Evolutionary conservation across 2,113 vertebrate species (phyloP), one percentile per base, ranked within the genome.

Genomic region (Boulengeromyrus knoepffleri): DNA sequence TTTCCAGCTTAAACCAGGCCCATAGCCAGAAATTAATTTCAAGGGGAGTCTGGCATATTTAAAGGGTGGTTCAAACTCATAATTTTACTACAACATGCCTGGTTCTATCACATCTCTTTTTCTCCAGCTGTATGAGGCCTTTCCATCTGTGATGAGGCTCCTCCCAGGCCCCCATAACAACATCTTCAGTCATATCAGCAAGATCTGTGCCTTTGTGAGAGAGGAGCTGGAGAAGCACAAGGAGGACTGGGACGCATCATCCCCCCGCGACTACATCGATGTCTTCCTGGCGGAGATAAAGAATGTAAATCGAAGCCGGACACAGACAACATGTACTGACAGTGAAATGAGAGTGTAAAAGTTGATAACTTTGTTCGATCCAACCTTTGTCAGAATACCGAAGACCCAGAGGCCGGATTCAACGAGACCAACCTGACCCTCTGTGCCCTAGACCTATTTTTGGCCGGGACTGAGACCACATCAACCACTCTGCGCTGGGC

Each of bases 401-500:
- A 31, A 66, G 89, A 92, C 42, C 56, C 39, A 0, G 2, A 70
- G 2, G 39, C 90, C 5, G 95, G 93, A 2, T 98, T 97, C 91
- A 92, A 95, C 0, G 96, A 98, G 9, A 93, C 92, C 9, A 97
- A 98, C 91, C 49, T 97, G 89, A 91, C 97, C 39, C 95, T 97
- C 86, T 98, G 97, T 88, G 95, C 95, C 52, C 94, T 98, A 8
- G 98, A 99, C 94, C 94, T 99, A 91, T 96, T 98, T 91, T 94
- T 98, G 92, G 98, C 98, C 0, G 98, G 98, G 0, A 98, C 97
- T 1, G 98, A 99, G 92, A 98, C 98, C 62, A 97, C 97, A 0
- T 96, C 97, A 0, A 97, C 97, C 24, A 97, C 98, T 0, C 93
- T 99, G 88, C 97, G 97, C 91, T 99, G 98, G 98, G 96, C 96